Evolutionary conservation across 2,888 invertebrate species (phyloP).

Genomic region (Plagodis dolabraria): DNA sequence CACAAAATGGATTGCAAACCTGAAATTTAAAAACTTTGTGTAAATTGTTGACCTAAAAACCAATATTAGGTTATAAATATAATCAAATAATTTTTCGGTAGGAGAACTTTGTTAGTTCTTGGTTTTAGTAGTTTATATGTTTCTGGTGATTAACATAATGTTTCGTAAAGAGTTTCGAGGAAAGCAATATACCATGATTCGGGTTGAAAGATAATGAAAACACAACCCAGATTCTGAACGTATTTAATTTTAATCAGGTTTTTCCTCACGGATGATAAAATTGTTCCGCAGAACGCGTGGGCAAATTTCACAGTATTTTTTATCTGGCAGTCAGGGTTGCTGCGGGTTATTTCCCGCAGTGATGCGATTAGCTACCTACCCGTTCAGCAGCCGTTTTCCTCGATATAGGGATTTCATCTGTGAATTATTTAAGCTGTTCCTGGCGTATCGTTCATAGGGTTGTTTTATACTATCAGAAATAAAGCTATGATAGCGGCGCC

Average conservation of each 20-base stretch:
- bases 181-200: not conserved
- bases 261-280: constrained; percentile 19
- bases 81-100: too few species aligned
- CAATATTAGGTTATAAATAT: too few species aligned
- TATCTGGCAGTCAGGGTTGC: constrained; percentile 23
- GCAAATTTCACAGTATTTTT: constrained; percentile 25
- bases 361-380: constrained; percentile 11
- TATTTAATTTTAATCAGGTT: constrained; percentile 10
- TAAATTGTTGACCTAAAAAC: too few species aligned
- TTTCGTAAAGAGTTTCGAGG: not conserved
- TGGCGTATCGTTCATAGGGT: too few species aligned
- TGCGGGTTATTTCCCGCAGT: constrained; percentile 9
- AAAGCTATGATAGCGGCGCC: too few species aligned
- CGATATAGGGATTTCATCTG: constrained; percentile 11
- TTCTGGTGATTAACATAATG: too few species aligned
- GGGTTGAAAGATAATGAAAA: not conserved
- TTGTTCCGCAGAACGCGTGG: constrained; percentile 20
- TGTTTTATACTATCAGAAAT: too few species aligned
- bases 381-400: constrained; percentile 20
- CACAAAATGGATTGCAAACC: too few species aligned
- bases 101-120: too few species aligned
- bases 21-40: too few species aligned
- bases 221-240: not conserved
- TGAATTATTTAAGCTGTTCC: not conserved
- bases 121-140: too few species aligned